These are phyloP conservation scores for Tethea ocularis DNA, from an alignment of 2,888 invertebrate species.

Conservation along the genomic window DNA sequence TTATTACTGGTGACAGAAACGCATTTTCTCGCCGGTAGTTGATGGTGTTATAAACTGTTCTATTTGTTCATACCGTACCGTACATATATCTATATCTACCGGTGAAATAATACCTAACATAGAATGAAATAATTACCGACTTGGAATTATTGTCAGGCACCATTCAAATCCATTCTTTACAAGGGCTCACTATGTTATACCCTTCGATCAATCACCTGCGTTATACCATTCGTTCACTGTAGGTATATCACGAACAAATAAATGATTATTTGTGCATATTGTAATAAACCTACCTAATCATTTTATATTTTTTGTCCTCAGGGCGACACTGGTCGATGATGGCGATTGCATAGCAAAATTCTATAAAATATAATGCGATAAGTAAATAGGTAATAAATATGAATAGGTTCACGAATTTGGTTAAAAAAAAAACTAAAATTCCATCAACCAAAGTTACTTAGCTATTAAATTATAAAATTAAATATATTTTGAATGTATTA, in stretches of 20 bases:
- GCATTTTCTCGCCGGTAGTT: too few relatives aligned
- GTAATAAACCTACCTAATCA: too few relatives aligned
- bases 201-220: too few relatives aligned
- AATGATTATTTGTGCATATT: too few relatives aligned
- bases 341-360: constrained; percentile 14
- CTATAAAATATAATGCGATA: neutral
- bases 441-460: constrained; percentile 66
- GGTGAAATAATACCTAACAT: too few relatives aligned
- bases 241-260: too few relatives aligned
- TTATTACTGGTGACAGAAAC: too few relatives aligned
- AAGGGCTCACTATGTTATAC: neutral
- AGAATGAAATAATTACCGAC: neutral
- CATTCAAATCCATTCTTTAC: neutral
- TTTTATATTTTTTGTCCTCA: constrained; percentile 35
- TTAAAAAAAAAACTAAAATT: constrained; percentile 26
- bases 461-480: constrained; percentile 16
- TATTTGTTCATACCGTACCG: too few relatives aligned
- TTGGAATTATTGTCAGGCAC: neutral
- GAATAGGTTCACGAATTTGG: constrained; percentile 1
- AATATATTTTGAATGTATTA: constrained; percentile 21
- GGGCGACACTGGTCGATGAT: constrained; percentile 53
- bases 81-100: too few relatives aligned
- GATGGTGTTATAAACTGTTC: too few relatives aligned
- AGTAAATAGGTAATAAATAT: neutral
- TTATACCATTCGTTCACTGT: too few relatives aligned